Conservation (phyloP, 2,888 invertebrate genomes). For the Cistogaster globosa region DNA sequence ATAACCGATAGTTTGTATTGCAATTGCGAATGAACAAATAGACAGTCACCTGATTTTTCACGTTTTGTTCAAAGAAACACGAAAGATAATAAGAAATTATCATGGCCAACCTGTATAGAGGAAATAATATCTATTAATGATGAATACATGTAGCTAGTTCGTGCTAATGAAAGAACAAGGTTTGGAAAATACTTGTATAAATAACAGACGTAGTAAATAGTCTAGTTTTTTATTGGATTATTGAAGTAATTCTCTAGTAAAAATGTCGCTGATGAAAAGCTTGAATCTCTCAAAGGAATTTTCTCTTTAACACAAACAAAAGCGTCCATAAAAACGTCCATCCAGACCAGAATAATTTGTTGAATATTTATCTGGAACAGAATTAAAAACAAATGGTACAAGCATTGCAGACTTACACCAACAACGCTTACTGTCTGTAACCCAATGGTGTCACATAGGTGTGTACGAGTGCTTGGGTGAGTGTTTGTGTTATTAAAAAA, state of each 20-base stretch:
- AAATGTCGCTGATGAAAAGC: conserved; percentile 54
- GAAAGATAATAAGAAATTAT: conserved; percentile 43
- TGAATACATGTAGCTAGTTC: conserved; percentile 16
- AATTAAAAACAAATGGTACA: conserved; percentile 21
- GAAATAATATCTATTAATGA: background rate
- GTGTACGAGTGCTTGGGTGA: conserved; percentile 2
- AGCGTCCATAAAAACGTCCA: background rate
- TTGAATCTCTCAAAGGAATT: conserved; percentile 51
- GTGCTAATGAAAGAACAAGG: background rate
- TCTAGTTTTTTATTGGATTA: conserved; percentile 25
- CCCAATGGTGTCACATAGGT: conserved; percentile 56
- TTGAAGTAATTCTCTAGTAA: conserved; percentile 33
- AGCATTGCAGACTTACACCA: conserved; percentile 66
- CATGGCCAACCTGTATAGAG: conserved; percentile 46
- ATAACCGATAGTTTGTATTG: background rate
- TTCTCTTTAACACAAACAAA: background rate
- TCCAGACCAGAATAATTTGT: too few relatives aligned
- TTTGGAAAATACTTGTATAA: conserved; percentile 40
- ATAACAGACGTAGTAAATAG: conserved; percentile 38
- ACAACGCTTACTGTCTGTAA: conserved; percentile 69
- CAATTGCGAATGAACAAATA: background rate
- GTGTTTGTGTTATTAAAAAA: background rate
- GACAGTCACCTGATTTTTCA: conserved; percentile 2
- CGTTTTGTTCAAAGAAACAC: conserved; percentile 33
- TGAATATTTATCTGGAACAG: conserved; percentile 34